Conservation (phyloP, 1,140 invertebrate species). For the Cryptotermes secundus region DNA sequence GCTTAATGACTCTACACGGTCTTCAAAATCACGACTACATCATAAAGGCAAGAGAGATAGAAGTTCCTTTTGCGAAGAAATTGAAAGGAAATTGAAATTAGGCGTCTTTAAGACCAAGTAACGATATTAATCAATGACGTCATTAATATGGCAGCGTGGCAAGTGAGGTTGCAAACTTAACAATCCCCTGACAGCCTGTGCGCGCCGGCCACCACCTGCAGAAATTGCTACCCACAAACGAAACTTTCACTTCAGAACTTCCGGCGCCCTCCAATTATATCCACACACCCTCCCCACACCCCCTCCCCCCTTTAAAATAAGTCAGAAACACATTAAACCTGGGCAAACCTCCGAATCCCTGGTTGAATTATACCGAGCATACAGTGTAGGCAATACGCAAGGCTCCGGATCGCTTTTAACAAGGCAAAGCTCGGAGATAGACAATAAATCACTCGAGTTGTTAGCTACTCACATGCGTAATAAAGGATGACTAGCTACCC, state of each 20-base stretch:
- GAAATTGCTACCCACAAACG: background rate
- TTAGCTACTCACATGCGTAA: background rate
- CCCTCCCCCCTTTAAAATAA: background rate
- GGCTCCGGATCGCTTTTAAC: background rate
- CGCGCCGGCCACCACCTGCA: background rate
- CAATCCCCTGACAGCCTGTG: background rate
- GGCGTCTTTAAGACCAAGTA: background rate
- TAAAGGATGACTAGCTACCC: background rate
- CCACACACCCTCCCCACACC: too few species aligned
- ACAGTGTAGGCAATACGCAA: background rate
- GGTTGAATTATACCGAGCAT: background rate
- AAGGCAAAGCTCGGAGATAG: background rate
- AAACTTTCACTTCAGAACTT: background rate
- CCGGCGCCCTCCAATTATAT: background rate
- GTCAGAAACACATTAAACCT: background rate
- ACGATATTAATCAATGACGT: constrained; percentile 15
- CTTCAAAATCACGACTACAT: too few species aligned
- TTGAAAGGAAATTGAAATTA: background rate
- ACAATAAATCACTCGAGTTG: background rate
- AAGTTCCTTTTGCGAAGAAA: background rate
- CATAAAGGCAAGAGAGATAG: too few species aligned
- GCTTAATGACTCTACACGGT: too few species aligned
- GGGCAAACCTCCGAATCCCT: background rate
- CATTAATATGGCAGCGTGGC: background rate
- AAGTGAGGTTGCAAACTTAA: too few species aligned